Conservation (phyloP, 2,888 invertebrate genomes). For the Hypolimnas misippus region DNA sequence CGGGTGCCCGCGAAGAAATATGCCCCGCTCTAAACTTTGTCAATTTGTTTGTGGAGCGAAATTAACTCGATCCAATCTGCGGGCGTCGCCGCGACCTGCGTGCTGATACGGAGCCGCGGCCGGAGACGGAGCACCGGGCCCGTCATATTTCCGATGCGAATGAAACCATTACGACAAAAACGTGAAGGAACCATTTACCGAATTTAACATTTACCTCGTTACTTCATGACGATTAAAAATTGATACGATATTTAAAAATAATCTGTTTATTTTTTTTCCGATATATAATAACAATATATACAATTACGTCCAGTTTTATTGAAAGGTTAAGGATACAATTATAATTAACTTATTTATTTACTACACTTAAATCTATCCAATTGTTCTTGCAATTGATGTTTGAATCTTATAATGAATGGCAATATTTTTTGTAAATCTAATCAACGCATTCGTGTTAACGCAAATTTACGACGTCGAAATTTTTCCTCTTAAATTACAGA, state of each 20-base stretch:
- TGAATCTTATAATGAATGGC: slow-evolving; percentile 44
- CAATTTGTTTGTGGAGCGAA: slow-evolving; percentile 84
- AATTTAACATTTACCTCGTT: neutral
- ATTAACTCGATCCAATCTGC: slow-evolving; percentile 84
- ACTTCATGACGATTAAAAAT: neutral
- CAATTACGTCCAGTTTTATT: neutral
- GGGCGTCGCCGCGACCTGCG: slow-evolving; percentile 71
- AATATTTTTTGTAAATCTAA: slow-evolving; percentile 42
- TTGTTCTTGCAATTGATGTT: slow-evolving; percentile 13
- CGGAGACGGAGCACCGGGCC: slow-evolving; percentile 50
- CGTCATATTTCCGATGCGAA: slow-evolving; percentile 65
- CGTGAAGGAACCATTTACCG: slow-evolving; percentile 44
- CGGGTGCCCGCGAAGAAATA: slow-evolving; percentile 75
- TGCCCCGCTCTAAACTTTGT: slow-evolving; percentile 84
- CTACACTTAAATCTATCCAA: neutral
- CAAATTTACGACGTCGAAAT: slow-evolving; percentile 55
- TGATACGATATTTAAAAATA: neutral
- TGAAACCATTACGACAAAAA: slow-evolving; percentile 57
- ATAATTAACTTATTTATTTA: no score
- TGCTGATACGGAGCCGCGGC: slow-evolving; percentile 54
- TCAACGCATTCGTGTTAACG: slow-evolving; percentile 50
- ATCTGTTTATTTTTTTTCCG: no score
- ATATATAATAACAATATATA: no score
- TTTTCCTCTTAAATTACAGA: slow-evolving; percentile 60
- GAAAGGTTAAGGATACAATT: no score